Base-by-base conservation (phyloP, 2,888 invertebrate genomes). In the Cristatella mucedo region DNA sequence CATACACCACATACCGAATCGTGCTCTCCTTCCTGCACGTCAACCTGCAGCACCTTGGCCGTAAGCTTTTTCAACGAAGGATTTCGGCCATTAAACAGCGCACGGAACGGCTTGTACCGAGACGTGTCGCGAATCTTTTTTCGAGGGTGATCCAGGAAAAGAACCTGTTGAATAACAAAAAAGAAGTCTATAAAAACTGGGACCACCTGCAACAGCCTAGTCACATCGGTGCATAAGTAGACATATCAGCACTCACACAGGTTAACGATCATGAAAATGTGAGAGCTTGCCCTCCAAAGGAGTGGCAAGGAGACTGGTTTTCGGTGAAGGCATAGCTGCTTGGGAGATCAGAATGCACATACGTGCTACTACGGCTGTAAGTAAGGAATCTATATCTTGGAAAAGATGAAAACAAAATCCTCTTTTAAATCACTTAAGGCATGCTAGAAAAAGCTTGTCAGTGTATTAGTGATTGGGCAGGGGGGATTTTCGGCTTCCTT, bases 1-100 rank as follows among this genome's bases (percentile, higher is more conserved):
- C 84, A 67, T 67, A 68, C 44, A 15, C 9, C 7, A 49, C 67
- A 62, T 55, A 72, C 74, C 0, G 82, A 82, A 57, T 73, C 76
- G 56, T 83, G 83, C 59, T 86, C 86, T 0, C 86, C 86, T 1
- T 71, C 69, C 57, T 89, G 89, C 40, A 89, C 83, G 16, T 76
- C 74, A 7, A 78, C 73, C 1, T 77, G 78, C 0, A 91, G 72
- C 11, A 86, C 68, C 46, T 76, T 75, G 7, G 51, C 52, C 2
- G 82, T 75, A 2, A 91, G 66, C 7, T 75, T 75, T 55, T 84
- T 87, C 7, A 91, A 68, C 1, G 84, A 81, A 0, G 87, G 87
- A 0, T 78, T 81, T 37, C 73, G 72, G 4, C 81, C 80, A 53
- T 74, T 73, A 0, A 75, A 71, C 46, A 82, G 70, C 53, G 76